Evolutionary conservation across 2,888 invertebrate genomes (phyloP), one percentile per base, ranked within the genome.

Genomic region (Anodontia alba): DNA sequence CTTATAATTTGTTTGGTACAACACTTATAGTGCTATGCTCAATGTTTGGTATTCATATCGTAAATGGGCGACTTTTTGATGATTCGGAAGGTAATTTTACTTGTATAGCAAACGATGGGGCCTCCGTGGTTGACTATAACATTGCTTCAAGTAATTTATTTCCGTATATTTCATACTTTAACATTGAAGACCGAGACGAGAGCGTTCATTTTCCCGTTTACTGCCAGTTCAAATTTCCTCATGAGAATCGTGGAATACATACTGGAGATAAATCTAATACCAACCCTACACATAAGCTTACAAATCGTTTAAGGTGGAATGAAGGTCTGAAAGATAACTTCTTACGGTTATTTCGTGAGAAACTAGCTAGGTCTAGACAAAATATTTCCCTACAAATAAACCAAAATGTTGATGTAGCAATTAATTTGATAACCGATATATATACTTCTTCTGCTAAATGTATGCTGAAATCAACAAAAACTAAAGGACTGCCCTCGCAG

Each of bases 51-150:
- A 69, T 76, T 15, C 76, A 76, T 57, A 76, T 76, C 17, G 15
- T 76, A 23, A 76, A 78, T 67, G 77, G 77, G 8, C 43, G 77
- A 1, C 26, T 67, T 26, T 51, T 42, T 49, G 66, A 38, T 29
- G 76, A 76, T 33, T 26, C 2, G 42, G 17, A 29, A n/a, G 76
- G 76, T n/a, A 54, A 76, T 10, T 70, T 57, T 42, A 76, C 76
- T 23, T 76, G 76, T 31, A 29, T 71, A 43, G 62, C 76, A 51
- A 70, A 42, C 69, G 26, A 57, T 43, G 76, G 77, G 23, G 26
- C 67, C 36, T 73, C 72, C n/a, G 54, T 78, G 29, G 67, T 78
- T 23, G 77, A 78, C 33, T 78, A 78, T 54, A 72, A 66, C 26
- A 73, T 73, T 36, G 66, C 77, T 43, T 78, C 72, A 49, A 54